Evolutionary conservation across 2,888 invertebrate genomes (phyloP).

Genomic region (Lochmaea crataegi): DNA sequence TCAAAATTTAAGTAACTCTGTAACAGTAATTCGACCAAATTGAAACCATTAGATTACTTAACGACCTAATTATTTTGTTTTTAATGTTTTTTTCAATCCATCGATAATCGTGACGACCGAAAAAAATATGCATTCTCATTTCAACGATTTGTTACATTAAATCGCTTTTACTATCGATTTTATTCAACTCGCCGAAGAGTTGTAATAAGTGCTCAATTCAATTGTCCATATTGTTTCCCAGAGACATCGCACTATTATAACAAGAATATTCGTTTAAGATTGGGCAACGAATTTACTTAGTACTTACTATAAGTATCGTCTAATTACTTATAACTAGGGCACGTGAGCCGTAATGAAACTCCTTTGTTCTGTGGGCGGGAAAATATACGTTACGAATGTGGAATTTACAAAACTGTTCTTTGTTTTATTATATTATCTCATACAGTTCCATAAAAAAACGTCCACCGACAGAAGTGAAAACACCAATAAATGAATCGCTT

Average conservation of each 20-base stretch:
- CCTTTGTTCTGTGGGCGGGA: conserved; percentile 20
- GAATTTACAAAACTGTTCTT: conserved; percentile 10
- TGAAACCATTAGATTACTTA: neutral
- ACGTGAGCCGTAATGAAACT: conserved; percentile 25
- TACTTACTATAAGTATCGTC: conserved; percentile 14
- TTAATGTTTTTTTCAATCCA: neutral
- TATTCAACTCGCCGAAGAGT: conserved; percentile 15
- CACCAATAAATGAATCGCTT: too few relatives aligned
- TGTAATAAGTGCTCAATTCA: conserved; percentile 23
- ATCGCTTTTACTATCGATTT: conserved; percentile 10
- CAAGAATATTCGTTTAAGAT: conserved; percentile 22
- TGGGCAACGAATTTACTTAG: conserved; percentile 15
- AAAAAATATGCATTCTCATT: conserved; percentile 18
- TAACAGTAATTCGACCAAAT: too few relatives aligned
- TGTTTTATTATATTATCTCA: neutral
- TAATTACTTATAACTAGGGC: conserved; percentile 26
- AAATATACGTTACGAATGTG: conserved; percentile 15
- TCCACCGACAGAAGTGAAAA: too few relatives aligned
- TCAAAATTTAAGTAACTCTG: neutral
- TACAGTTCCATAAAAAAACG: neutral
- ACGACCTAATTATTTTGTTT: neutral
- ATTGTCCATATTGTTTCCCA: conserved; percentile 28
- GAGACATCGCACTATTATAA: conserved; percentile 17
- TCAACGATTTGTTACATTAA: conserved; percentile 23
- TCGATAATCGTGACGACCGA: neutral